Evolutionary conservation across 2,113 vertebrate species (phyloP), one percentile per base, ranked within the genome.

Genomic region (Chloropsis hardwickii): DNA sequence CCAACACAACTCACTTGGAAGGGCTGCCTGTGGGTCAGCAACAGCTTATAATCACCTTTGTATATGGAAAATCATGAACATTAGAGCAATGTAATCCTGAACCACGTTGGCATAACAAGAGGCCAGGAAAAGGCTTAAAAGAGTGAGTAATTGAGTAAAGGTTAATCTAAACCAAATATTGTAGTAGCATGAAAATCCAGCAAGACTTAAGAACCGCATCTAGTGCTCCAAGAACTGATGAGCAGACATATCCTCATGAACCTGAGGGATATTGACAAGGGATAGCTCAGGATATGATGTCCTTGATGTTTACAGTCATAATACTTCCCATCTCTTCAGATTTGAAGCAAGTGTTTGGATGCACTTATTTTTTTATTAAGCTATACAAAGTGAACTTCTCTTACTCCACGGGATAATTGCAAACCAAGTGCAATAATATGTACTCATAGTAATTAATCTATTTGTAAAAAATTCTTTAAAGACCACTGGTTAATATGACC

Each of bases 141-240:
- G 33, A 17, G 40, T 45, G n/a, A 95, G 50, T 14, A 70, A 66
- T 7, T 31, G 28, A 31, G 6, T 79, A 81, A 64, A 71, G 47
- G 18, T 65, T 87, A 92, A 84, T 60, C 51, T 89, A 84, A 92
- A 27, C 6, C 39, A 69, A 90, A 37, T 70, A 91, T 53, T 81
- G 87, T 78, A 60, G 53, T 29, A 64, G 33, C 35, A 57, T 50
- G 44, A 84, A 95, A 95, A 91, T 86, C 77, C 65, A 96, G 17
- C 25, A 47, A 40, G 37, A 37, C 19, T 92, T 72, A 81, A 48
- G 23, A 89, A 91, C 19, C 33, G 27, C 29, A 50, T 35, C 37
- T 12, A 72, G 12, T 31, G 22, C n/a, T 84, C n/a, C 40, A 74
- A 76, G 61, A 79, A 89, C 12, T 0, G 4, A 57, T 25, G 24